These are phyloP conservation scores for Atta texana DNA, from an alignment of 1,140 invertebrate species.

Conservation along the genomic window DNA sequence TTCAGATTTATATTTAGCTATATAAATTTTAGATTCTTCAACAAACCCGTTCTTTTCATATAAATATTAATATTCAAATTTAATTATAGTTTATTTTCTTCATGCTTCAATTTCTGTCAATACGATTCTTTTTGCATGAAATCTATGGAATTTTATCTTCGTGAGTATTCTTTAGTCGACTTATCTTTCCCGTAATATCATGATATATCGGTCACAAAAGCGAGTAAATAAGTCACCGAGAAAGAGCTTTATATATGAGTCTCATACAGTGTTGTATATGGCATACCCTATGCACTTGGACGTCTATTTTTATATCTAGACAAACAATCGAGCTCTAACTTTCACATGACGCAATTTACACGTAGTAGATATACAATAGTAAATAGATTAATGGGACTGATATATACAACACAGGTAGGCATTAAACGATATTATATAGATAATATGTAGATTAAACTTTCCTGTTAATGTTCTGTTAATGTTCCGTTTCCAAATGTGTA, in stretches of 20 bases:
- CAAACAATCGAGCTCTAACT: conserved; percentile 37
- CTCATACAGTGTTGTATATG: conserved; percentile 1
- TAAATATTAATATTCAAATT: too few species aligned
- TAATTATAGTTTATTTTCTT: not conserved
- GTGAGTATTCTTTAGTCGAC: not conserved
- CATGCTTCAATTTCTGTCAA: not conserved
- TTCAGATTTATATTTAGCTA: too few species aligned
- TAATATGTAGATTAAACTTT: not conserved
- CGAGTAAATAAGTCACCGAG: conserved; percentile 39
- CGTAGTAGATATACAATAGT: not conserved
- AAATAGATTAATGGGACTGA: conserved; percentile 9
- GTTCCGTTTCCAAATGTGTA: not conserved
- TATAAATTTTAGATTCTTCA: too few species aligned
- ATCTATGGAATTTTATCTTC: not conserved
- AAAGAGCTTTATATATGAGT: conserved; percentile 10
- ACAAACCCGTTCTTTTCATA: too few species aligned
- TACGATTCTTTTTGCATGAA: not conserved
- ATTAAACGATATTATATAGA: not conserved
- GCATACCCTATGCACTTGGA: not conserved
- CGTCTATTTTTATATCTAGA: conserved; percentile 43
- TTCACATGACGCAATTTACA: conserved; percentile 21
- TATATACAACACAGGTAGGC: not conserved
- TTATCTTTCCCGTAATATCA: conserved; percentile 15
- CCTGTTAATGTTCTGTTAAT: not conserved
- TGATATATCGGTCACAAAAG: conserved; percentile 27